Evolutionary conservation across 35 echinoderm and acorn worm genomes (phyloP).

Genomic region (Chiridota heheva): DNA sequence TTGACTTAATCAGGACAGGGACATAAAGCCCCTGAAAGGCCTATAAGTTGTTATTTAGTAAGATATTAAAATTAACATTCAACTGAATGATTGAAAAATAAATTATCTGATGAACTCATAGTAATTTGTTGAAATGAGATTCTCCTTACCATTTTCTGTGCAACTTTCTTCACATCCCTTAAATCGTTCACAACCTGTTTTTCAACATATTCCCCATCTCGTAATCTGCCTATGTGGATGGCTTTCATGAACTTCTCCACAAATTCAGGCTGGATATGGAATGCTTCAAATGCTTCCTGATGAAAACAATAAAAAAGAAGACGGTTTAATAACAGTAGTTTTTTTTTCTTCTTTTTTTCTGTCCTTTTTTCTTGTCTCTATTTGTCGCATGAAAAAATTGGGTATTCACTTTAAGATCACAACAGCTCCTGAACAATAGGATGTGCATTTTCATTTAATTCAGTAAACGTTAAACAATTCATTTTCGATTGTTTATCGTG

Average conservation of each 20-base stretch:
- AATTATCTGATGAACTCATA: not conserved
- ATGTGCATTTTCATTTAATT: too few species aligned
- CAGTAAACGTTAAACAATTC: too few species aligned
- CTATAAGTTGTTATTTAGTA: too few species aligned
- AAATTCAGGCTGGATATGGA: conserved; percentile 70
- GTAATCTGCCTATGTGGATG: conserved; percentile 63
- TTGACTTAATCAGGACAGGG: too few species aligned
- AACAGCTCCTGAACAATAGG: too few species aligned
- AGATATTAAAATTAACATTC: too few species aligned
- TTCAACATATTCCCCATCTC: conserved; percentile 31
- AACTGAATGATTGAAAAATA: too few species aligned
- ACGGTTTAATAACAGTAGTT: too few species aligned
- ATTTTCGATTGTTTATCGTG: too few species aligned
- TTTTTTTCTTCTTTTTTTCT: too few species aligned
- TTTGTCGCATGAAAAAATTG: not conserved
- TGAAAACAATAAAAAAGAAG: conserved; percentile 8
- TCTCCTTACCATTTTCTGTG: conserved; percentile 92
- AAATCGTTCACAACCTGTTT: conserved; percentile 81
- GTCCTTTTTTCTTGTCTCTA: not conserved
- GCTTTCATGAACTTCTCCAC: conserved; percentile 81
- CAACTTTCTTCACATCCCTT: conserved; percentile 55
- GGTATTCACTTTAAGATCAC: too few species aligned
- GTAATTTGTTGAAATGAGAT: not conserved
- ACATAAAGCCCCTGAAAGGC: too few species aligned
- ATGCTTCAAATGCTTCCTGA: conserved; percentile 90